Percentiles rank a stretch among this genome's conserved stretches.
These are phyloP conservation scores for Ascidia mentula DNA, from an alignment of 23 tunicate genomes.

Conservation along the genomic window DNA sequence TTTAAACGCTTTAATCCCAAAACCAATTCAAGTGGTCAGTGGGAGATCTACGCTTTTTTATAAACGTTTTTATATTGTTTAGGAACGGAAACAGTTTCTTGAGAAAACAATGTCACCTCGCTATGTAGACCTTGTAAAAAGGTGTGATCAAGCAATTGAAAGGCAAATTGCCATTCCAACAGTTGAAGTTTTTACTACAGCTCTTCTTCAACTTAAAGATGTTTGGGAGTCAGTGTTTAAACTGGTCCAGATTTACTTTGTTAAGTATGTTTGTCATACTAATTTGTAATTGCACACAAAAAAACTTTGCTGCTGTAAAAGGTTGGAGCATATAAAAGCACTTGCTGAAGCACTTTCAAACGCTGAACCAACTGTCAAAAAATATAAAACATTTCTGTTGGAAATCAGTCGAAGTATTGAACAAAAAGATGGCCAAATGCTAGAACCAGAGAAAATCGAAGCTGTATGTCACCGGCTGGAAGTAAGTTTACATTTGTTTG, in stretches of 20 bases:
- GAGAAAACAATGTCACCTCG: constrained; percentile 24
- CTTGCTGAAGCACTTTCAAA: constrained; percentile 23
- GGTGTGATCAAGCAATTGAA: constrained; percentile 21
- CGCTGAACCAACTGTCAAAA: constrained; percentile 30
- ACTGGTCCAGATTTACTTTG: constrained; percentile 23
- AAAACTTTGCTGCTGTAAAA: background rate
- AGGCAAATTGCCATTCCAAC: constrained; percentile 20
- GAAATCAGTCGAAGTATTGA: background rate
- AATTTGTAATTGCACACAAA: background rate
- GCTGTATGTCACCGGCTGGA: background rate
- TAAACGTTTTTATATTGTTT: background rate
- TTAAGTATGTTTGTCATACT: constrained; percentile 3
- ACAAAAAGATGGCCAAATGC: background rate
- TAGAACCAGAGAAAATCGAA: background rate
- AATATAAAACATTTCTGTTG: constrained; percentile 19
- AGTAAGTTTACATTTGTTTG: background rate
- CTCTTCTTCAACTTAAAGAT: constrained; percentile 1
- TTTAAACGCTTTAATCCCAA: background rate
- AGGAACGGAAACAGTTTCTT: constrained; percentile 9
- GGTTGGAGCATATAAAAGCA: constrained; percentile 18
- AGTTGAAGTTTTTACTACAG: background rate
- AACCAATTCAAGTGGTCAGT: background rate
- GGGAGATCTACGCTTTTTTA: background rate
- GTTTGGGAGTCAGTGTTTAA: constrained; percentile 40
- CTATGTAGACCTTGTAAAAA: constrained; percentile 18